A percentile compares a stretch with the other conserved stretches of the same genome.
Conservation (phyloP, 2,888 invertebrate genomes). For the Ochlodes sylvanus region DNA sequence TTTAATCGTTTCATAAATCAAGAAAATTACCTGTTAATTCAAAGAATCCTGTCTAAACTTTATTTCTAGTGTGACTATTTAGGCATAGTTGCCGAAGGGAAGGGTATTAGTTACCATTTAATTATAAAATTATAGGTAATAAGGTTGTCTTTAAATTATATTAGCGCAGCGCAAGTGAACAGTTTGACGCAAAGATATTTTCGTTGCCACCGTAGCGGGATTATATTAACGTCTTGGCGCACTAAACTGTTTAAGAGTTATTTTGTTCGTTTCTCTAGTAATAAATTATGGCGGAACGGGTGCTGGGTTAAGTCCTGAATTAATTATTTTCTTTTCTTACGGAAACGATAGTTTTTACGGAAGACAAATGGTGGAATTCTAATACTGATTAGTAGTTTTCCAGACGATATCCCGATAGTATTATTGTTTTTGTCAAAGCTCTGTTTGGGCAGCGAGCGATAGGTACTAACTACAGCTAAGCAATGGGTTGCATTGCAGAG, state of each 20-base stretch:
- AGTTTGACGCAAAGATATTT: conserved; percentile 39
- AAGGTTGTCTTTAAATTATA: too few relatives aligned
- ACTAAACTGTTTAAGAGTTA: conserved; percentile 46
- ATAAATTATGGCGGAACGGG: conserved; percentile 47
- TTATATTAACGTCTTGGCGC: conserved; percentile 48
- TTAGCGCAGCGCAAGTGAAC: too few relatives aligned
- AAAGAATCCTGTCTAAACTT: too few relatives aligned
- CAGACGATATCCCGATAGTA: conserved; percentile 14
- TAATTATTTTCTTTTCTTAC: conserved; percentile 49
- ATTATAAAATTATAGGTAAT: too few relatives aligned
- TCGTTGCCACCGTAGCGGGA: conserved; percentile 42
- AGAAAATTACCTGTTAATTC: too few relatives aligned
- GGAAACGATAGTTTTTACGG: conserved; percentile 42
- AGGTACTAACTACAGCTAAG: too few relatives aligned
- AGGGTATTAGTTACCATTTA: too few relatives aligned
- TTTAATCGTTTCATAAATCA: too few relatives aligned
- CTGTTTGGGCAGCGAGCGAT: background rate
- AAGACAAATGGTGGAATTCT: conserved; percentile 40
- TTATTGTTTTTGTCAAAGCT: conserved; percentile 30
- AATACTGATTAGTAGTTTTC: conserved; percentile 34
- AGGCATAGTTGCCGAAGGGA: too few relatives aligned
- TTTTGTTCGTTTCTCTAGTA: conserved; percentile 46
- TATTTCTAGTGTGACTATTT: too few relatives aligned
- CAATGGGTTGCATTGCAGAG: too few relatives aligned
- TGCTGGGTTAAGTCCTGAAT: conserved; percentile 46